Percentiles rank a stretch among this genome's conserved stretches.
Conservation (phyloP, 2,797 vertebrate genomes). For the Sparus aurata region DNA sequence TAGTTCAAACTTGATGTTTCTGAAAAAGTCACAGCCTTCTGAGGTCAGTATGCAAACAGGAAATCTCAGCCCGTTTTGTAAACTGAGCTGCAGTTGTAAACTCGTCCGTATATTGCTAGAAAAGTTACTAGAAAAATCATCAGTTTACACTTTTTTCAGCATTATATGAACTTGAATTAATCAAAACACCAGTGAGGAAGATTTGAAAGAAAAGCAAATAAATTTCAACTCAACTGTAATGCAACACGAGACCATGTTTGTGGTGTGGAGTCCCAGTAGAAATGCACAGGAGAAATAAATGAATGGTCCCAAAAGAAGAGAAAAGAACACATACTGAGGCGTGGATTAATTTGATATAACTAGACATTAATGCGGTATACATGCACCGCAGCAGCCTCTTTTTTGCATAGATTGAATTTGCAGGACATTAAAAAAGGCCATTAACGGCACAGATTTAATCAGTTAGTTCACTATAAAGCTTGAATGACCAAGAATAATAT, state of each 20-base stretch:
- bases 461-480: conserved; percentile 46
- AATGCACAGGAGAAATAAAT: conserved; percentile 16
- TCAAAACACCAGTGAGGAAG: conserved; percentile 19
- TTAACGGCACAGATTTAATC: conserved; percentile 29
- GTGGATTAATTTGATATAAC: conserved; percentile 34
- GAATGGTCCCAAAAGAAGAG: conserved; percentile 19
- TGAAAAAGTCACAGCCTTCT: neutral
- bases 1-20: neutral
- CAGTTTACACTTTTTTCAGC: conserved; percentile 5
- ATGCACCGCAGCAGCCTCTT: conserved; percentile 57
- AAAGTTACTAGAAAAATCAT: neutral
- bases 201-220: conserved; percentile 5
- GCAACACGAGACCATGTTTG: conserved; percentile 1
- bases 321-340: conserved; percentile 6
- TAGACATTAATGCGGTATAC: conserved; percentile 33
- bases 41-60: neutral
- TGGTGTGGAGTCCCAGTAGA: conserved; percentile 14
- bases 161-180: neutral
- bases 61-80: neutral
- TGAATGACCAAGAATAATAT: conserved; percentile 30
- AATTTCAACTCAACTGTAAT: neutral
- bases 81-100: conserved; percentile 26
- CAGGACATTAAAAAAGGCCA: conserved; percentile 47
- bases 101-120: neutral
- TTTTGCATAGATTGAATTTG: conserved; percentile 75